A percentile compares a stretch with the other conserved stretches of the same genome.
phyloP scores from a whole-genome alignment of 2,797 vertebrate genomes.

The Mormyrops attenuatus region DNA sequence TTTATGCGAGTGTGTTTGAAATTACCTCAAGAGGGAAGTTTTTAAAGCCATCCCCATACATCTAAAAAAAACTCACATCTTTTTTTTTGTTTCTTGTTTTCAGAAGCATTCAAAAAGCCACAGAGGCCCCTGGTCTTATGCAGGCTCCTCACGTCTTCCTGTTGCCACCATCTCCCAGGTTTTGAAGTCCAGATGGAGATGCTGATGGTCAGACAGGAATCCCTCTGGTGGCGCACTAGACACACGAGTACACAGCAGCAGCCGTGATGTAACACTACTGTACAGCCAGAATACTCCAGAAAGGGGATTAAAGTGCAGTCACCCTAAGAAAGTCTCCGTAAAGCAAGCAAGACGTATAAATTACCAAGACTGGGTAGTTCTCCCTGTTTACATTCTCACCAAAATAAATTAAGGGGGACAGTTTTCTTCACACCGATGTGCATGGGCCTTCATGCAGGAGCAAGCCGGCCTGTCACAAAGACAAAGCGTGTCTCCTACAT shows the following conservation, averaged over 20 bases:
- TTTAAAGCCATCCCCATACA: neutral
- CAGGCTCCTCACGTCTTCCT: neutral
- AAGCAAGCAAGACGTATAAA: neutral
- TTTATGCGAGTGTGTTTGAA: neutral
- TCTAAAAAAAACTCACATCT: neutral
- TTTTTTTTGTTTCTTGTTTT: neutral
- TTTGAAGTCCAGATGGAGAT: neutral
- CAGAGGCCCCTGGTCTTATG: neutral
- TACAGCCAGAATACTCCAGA: neutral
- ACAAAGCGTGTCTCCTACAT: constrained; percentile 14
- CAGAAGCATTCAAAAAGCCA: neutral
- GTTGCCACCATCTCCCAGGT: neutral
- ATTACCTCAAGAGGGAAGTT: neutral
- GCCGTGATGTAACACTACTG: neutral
- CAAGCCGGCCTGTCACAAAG: constrained; percentile 2
- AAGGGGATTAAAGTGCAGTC: neutral
- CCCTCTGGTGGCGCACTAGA: neutral
- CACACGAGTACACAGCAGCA: neutral
- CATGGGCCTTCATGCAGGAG: neutral
- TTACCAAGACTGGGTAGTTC: neutral
- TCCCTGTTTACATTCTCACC: neutral
- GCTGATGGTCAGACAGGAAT: neutral
- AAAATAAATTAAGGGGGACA: neutral
- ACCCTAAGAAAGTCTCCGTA: neutral
- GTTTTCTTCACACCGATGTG: neutral